phyloP scores from a whole-genome alignment of 53 echinoderm and acorn worm genomes.

The Apostichopus leukothele region DNA sequence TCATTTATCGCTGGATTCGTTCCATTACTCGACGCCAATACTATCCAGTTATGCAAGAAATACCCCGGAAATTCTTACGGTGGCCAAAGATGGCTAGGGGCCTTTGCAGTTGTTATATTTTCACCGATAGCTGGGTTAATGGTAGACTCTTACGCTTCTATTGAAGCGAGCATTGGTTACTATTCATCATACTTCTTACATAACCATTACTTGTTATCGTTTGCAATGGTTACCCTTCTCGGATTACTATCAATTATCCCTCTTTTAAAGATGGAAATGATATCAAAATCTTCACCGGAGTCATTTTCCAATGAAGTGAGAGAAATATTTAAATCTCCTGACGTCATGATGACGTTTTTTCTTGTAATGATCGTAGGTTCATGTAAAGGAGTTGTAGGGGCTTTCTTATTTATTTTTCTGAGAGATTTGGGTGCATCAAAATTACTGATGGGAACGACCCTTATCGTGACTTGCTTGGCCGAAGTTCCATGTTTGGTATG shows the following conservation, averaged over 20 bases:
- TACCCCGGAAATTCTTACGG: slow-evolving; percentile 35
- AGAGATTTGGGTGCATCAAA: slow-evolving; percentile 51
- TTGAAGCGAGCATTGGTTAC: background rate
- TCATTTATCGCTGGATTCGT: slow-evolving; percentile 12
- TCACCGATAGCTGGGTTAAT: slow-evolving; percentile 12
- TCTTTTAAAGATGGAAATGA: slow-evolving; percentile 1
- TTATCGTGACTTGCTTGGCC: slow-evolving; percentile 41
- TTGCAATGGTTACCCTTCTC: background rate
- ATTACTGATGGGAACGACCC: slow-evolving; percentile 48
- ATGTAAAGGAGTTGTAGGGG: slow-evolving; percentile 14
- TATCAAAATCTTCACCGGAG: background rate
- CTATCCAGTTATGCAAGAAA: slow-evolving; percentile 1
- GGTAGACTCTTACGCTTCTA: slow-evolving; percentile 17
- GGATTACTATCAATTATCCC: slow-evolving; percentile 5
- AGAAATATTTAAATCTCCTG: background rate
- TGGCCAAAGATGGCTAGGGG: slow-evolving; percentile 32
- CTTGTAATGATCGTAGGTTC: slow-evolving; percentile 8
- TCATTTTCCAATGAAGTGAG: slow-evolving; percentile 8
- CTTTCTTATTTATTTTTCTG: slow-evolving; percentile 55
- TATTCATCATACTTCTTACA: background rate
- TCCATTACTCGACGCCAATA: slow-evolving; percentile 18
- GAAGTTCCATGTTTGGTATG: slow-evolving; percentile 40
- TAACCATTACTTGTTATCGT: background rate
- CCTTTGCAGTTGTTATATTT: slow-evolving; percentile 20
- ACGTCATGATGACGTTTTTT: slow-evolving; percentile 10